Evolutionary conservation across 2,113 vertebrate genomes (phyloP), one percentile per base, ranked within the genome.

Genomic region (Nothoprocta pentlandii): DNA sequence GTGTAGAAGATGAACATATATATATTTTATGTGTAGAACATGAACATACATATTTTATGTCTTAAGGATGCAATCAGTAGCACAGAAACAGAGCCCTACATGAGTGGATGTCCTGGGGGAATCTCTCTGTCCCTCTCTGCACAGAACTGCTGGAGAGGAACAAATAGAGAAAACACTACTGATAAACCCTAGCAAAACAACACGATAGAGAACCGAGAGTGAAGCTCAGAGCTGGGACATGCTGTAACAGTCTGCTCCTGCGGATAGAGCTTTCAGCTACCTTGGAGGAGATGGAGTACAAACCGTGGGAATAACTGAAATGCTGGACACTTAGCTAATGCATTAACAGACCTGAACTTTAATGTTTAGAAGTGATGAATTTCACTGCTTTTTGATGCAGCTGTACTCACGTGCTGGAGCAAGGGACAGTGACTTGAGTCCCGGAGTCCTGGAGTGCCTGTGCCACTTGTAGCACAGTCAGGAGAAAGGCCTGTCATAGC

Each of bases 201-300:
- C 10, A 0, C 0, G 10, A 19, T 4, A 36, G 7, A 3, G 0
- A 6, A 3, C 67, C 21, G 1, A 41, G 83, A 63, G 75, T 78
- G 81, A 69, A 66, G 75, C 78, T 7, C 64, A 86, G 77, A 63
- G 58, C 77, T 73, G 82, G 53, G 70, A 71, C 3, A 7, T 0
- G 0, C 39, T 28, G 61, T 20, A 85, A 51, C 23, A 21, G 58
- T 2, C 58, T 36, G 80, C 69, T 89, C 75, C 84, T 8, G 44
- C 2, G 63, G 69, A 2, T 5, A 76, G 47, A 59, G 78, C 63
- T 77, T 54, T 79, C 58, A 0, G 0, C n/a, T 49, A 47, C 84
- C 75, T 42, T 2, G 39, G 22, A 87, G 62, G 3, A 1, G 80
- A 70, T 2, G 0, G 73, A 75, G 66, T 7, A 25, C 0, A 0